phyloP scores from a whole-genome alignment of 2,113 vertebrate genomes.

The Oryzias woworae region DNA sequence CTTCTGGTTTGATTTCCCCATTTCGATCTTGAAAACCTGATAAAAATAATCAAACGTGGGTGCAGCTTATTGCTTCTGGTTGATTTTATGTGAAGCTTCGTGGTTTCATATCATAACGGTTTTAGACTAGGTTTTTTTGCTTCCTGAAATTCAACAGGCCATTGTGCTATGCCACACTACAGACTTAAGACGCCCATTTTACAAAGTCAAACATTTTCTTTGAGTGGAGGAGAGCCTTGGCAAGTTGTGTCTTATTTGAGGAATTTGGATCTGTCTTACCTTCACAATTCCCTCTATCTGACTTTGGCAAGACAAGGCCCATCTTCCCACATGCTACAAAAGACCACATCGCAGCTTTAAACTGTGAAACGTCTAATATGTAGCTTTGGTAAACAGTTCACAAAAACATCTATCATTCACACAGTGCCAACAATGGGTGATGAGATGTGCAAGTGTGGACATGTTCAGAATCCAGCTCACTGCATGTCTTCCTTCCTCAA shows the following conservation, averaged over 20 bases:
- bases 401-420: not conserved
- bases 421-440: not conserved
- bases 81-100: not conserved
- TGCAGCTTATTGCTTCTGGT: not conserved
- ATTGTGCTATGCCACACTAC: conserved; percentile 41
- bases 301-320: conserved; percentile 8
- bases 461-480: not conserved
- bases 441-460: not conserved
- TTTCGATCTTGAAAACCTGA: not conserved
- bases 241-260: conserved; percentile 75
- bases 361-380: not conserved
- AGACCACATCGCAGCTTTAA: not conserved
- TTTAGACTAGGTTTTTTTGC: conserved; percentile 22
- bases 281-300: conserved; percentile 29
- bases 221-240: conserved; percentile 45
- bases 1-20: not conserved
- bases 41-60: not conserved
- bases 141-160: conserved; percentile 48
- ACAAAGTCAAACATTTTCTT: conserved; percentile 58
- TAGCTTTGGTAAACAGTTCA: not conserved
- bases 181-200: conserved; percentile 58
- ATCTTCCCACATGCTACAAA: conserved; percentile 2
- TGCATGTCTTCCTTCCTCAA: too few relatives aligned
- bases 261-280: conserved; percentile 61
- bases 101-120: conserved; percentile 42